Conservation (phyloP, 2,113 vertebrate genomes). For the Corvus hawaiiensis region DNA sequence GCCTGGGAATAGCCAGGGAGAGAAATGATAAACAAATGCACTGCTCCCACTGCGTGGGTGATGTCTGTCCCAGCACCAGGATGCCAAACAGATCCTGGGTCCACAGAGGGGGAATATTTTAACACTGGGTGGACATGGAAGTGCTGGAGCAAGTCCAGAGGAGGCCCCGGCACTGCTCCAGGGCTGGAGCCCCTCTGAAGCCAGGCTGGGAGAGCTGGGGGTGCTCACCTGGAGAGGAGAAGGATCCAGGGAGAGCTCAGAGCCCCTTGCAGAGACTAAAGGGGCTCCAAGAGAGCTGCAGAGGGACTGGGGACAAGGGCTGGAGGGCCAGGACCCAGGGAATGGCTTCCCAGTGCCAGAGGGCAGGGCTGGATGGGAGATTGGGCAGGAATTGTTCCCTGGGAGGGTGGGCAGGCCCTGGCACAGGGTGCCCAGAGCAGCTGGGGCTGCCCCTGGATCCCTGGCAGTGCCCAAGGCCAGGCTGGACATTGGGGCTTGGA, state of each 20-base stretch:
- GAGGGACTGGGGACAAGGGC: neutral
- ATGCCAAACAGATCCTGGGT: neutral
- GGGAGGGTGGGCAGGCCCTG: neutral
- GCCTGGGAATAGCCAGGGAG: neutral
- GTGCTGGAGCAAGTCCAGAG: neutral
- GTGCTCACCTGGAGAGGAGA: neutral
- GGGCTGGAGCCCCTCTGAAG: neutral
- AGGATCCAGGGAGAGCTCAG: neutral
- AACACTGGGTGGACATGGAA: neutral
- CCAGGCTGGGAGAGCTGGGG: neutral
- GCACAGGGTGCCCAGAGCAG: neutral
- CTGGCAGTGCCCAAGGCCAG: neutral
- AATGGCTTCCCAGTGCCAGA: neutral
- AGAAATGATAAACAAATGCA: neutral
- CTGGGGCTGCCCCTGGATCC: neutral
- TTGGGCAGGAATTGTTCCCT: neutral
- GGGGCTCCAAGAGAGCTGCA: neutral
- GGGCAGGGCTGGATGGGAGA: neutral
- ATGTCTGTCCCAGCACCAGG: neutral
- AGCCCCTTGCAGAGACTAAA: neutral
- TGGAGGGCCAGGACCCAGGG: neutral
- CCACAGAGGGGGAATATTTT: neutral
- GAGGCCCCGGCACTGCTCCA: rapidly evolving
- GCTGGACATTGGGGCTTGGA: neutral
- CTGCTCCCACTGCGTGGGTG: neutral